Evolutionary conservation across 2,888 invertebrate species (phyloP), one percentile per base, ranked within the genome.

Genomic region (Latheticus oryzae): DNA sequence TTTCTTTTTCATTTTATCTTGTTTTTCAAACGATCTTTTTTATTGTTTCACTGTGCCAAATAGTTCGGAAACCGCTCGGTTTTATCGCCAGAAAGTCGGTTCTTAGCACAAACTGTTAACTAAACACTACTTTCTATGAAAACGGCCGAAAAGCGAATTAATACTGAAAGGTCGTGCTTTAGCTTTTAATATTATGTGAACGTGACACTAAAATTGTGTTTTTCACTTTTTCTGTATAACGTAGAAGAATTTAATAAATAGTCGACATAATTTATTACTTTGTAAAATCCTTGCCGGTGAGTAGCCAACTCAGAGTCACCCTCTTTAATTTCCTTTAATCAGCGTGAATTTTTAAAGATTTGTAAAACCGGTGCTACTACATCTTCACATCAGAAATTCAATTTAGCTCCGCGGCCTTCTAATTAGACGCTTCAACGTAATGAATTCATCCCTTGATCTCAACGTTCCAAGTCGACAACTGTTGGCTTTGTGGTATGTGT

Each of bases 31-130:
- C 7, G 38, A 45, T 40, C 53, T 43, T 56, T 61, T 61, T 61
- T 56, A 35, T 37, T 47, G 47, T 40, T 3, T 32, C 16, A 16
- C 35, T 43, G 35, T 42, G 51, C 21, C 56, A 54, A 47, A 58
- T 58, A 55, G 56, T 59, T 61, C 48, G 52, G 51, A 59, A 50
- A 50, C 33, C 43, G 57, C 51, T 62, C 57, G 38, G 40, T 58
- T 61, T 61, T 61, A 61, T 61, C 47, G 58, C 12, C 23, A 43
- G 12, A 23, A 42, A 23, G 24, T 11, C 26, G 8, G n/a, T 9
- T 7, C 13, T 33, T 47, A 47, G 47, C 33, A n/a, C 23, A 9
- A 30, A 21, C 32, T 17, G 47, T 17, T 33, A 51, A 37, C 24
- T 40, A 51, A 51, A 51, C 51, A 40, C 51, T 51, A 40, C 51